Evolutionary conservation across 2,888 invertebrate species (phyloP), one percentile per base, ranked within the genome.

Genomic region (Trilocha varians): DNA sequence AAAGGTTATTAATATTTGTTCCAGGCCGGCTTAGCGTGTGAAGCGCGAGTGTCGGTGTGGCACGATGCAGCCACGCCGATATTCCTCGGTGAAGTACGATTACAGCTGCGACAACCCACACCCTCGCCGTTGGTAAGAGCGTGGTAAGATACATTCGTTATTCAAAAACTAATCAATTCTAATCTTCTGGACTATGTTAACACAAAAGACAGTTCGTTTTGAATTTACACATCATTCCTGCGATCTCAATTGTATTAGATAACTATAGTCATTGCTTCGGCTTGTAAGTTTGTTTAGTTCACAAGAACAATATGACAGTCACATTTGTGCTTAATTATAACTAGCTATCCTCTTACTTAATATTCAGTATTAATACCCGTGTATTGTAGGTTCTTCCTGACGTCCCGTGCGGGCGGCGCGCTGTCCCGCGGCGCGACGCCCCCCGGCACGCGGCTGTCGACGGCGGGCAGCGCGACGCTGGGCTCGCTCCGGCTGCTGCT

Each of bases 81-180:
- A 45, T 97, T 96, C 76, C 89, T 97, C 32, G 97, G 97, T 14
- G 96, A 97, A 80, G 92, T 97, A 46, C 88, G 93, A 55, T 88
- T 96, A 53, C 93, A 92, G 46, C 83, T 96, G 57, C 88, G 90
- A 41, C 93, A 93, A 52, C 89, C 90, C 34, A 72, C 79, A 38
- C 80, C 77, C 1, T 63, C 78, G 16, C 78, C 80, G 32, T 56
- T 78, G 48, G 69, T n/a, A n/a, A n/a, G 78, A 60, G 95, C 95
- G 11, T 96, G 96, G 96, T 93, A 78, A 86, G 85, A 70, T n/a
- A n/a, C 13, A 15, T 32, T 5, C n/a, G 14, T 5, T 13, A 3
- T 5, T 16, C 9, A 4, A n/a, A 16, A 36, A 3, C n/a, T 15
- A 11, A 36, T 36, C 16, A 36, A 36, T 36, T 5, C 2, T 9